Base-by-base conservation (phyloP, 2,888 invertebrate species). In the Latrodectus elegans region DNA sequence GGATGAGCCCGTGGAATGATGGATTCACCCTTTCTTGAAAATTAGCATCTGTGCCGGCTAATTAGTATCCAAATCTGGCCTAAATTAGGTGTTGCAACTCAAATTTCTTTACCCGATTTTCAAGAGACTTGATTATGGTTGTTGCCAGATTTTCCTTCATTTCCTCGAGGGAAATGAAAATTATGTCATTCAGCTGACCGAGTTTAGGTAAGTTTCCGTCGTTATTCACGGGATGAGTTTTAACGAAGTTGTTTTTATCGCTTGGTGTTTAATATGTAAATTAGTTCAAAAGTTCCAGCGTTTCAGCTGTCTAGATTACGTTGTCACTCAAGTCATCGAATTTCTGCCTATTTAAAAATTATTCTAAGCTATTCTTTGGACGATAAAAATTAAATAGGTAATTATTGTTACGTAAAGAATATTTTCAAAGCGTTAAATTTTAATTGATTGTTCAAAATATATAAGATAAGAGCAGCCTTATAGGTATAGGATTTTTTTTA, bases 1-100 rank as follows among this genome's bases (percentile, higher is more conserved):
- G 75, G 76, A 67, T 53, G 17, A 75, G 51, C 51, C 71, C 60
- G 60, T 12, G 38, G 38, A 83, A 83, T 83, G 83, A 77, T 77
- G 71, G 83, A 83, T 83, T 60, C 76, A 51, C 55, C 52, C 49
- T 52, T 83, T 83, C 83, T 71, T 71, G 83, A 22, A 83, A 83
- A 83, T 83, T 83, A 83, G 70, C 83, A 77, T 83, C 76, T 83
- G 76, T 65, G 76, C 72, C 71, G 53, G 9, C 83, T 83, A 83
- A 83, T 83, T 83, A 83, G 76, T n/a, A 76, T 68, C 67, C 71
- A 82, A 75, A 75, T n/a, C 64, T 75, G 17, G 68, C 15, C 38
- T 53, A 82, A 82, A 82, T 75, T 75, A 82, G 53, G 75, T 49
- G 76, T 75, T 83, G 83, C 64, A 52, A 72, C 17, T 71, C 15